phyloP scores from a whole-genome alignment of 53 echinoderm and acorn worm species.

The Mesocentrotus franciscanus region DNA sequence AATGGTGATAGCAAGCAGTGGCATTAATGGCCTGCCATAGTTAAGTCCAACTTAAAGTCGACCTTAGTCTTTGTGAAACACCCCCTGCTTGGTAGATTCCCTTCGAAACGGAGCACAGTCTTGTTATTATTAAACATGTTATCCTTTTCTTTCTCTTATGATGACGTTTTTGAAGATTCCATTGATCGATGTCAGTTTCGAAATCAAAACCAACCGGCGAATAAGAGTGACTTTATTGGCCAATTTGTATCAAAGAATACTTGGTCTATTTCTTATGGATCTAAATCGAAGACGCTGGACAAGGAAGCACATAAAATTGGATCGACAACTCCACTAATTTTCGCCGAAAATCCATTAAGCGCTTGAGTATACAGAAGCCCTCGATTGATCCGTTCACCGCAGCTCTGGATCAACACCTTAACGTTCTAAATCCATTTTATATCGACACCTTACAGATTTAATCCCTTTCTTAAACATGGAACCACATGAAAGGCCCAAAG shows the following conservation, averaged over 20 bases:
- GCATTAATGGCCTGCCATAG: no score
- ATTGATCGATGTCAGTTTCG: background rate
- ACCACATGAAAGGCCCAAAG: conserved; percentile 46
- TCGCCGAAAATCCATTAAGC: conserved; percentile 26
- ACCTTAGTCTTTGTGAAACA: no score
- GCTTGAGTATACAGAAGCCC: conserved; percentile 36
- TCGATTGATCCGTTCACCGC: background rate
- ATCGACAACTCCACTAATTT: background rate
- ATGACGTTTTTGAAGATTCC: background rate
- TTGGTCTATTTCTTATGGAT: background rate
- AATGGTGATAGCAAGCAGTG: no score
- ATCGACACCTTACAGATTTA: conserved; percentile 40
- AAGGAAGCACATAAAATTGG: background rate
- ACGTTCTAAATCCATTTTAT: conserved; percentile 35
- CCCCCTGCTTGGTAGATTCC: no score
- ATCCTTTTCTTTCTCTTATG: background rate
- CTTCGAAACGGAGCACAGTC: no score
- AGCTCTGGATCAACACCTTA: conserved; percentile 36
- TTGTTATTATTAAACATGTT: no score
- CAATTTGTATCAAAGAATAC: background rate
- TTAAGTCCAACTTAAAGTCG: no score
- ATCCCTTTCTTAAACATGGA: background rate
- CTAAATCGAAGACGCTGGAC: background rate
- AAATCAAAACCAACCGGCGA: background rate
- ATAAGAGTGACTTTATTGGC: no score